phyloP scores from a whole-genome alignment of 2,888 invertebrate genomes.

The Drosophila quasianomalipes region DNA sequence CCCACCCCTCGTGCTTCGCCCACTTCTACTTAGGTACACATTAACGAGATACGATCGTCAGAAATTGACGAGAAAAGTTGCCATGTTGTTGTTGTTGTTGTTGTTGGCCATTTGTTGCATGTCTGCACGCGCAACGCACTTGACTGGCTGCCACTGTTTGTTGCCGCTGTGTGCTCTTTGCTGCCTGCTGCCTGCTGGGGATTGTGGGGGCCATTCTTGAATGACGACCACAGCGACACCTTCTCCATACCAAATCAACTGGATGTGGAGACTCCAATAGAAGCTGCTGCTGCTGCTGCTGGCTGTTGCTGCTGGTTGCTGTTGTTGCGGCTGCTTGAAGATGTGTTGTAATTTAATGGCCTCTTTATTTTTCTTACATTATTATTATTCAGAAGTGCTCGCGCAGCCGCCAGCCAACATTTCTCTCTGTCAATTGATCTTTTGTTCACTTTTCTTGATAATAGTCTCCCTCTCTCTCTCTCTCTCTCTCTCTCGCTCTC shows the following conservation, averaged over 20 bases:
- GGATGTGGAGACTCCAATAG: constrained; percentile 59
- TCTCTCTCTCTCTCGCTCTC: constrained; percentile 5
- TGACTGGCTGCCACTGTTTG: constrained; percentile 44
- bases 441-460: constrained; percentile 81
- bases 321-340: constrained; percentile 44
- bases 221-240: constrained; percentile 69
- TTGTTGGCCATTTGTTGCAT: constrained; percentile 59
- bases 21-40: constrained; percentile 51
- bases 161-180: constrained; percentile 36
- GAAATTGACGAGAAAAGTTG: constrained; percentile 54
- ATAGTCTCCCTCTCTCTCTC: constrained; percentile 48
- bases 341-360: constrained; percentile 72
- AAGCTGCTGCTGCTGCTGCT: constrained; percentile 60
- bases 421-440: constrained; percentile 81
- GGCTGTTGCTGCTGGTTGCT: constrained; percentile 8
- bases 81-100: constrained; percentile 28
- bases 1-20: not conserved
- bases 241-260: constrained; percentile 71
- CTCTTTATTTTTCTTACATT: constrained; percentile 54
- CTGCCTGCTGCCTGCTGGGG: constrained; percentile 23
- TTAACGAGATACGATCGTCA: constrained; percentile 58
- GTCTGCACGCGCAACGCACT: constrained; percentile 74
- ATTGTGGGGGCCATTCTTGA: constrained; percentile 47
- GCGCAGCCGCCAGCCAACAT: constrained; percentile 67
- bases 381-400: constrained; percentile 70